These are phyloP conservation scores for Harpagoxenus sublaevis DNA, from an alignment of 2,888 invertebrate genomes.

Conservation along the genomic window DNA sequence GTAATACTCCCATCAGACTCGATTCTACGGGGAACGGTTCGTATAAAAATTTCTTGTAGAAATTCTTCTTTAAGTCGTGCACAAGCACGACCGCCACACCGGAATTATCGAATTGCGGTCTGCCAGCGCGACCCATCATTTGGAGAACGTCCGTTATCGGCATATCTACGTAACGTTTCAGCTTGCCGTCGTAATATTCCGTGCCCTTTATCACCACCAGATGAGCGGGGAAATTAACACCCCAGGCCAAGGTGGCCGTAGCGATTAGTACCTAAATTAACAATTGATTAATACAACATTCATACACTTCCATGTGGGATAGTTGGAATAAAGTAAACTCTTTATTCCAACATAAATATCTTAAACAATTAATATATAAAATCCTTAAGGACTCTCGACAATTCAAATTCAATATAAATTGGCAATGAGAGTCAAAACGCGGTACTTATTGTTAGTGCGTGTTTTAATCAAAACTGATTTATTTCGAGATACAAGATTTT, in stretches of 20 bases:
- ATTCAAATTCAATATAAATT: no score
- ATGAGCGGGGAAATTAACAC: slow-evolving; percentile 99
- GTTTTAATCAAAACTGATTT: no score
- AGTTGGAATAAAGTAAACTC: no score
- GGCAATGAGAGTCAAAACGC: no score
- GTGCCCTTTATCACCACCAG: slow-evolving; percentile 99
- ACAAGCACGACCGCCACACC: slow-evolving; percentile 96
- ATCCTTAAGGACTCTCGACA: no score
- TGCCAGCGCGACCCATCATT: slow-evolving; percentile 99
- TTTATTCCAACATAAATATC: no score
- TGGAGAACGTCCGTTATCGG: slow-evolving; percentile 99
- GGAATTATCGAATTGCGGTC: slow-evolving; percentile 98
- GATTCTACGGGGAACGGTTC: slow-evolving; percentile 99
- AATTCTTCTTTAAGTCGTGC: slow-evolving; percentile 99
- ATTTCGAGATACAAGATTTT: no score
- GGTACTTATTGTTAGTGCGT: no score
- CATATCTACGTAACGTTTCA: slow-evolving; percentile 99
- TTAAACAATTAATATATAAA: no score
- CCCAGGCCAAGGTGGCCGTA: slow-evolving; percentile 99
- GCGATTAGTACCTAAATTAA: slow-evolving; percentile 93
- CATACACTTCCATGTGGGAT: neutral
- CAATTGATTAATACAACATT: slow-evolving; percentile 18
- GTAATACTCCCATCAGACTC: slow-evolving; percentile 94
- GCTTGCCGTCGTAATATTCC: slow-evolving; percentile 99
- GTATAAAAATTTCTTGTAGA: slow-evolving; percentile 99